These are phyloP conservation scores for Nymphalis polychloros DNA, from an alignment of 2,888 invertebrate genomes.

Conservation along the genomic window DNA sequence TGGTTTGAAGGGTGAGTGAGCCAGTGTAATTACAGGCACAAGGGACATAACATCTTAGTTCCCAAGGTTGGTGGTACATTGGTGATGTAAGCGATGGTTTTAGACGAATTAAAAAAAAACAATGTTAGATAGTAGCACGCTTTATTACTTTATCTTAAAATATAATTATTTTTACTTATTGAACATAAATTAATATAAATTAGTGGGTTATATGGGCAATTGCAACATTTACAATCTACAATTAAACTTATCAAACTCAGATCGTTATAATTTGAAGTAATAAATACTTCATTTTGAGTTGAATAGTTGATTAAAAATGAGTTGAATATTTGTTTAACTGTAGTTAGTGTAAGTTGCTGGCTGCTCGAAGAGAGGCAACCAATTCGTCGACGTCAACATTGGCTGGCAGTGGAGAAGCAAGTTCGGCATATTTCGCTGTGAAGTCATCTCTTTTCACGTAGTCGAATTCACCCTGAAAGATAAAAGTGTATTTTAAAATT, in stretches of 20 bases:
- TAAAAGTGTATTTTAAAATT: not conserved
- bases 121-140: slow-evolving; percentile 50
- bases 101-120: slow-evolving; percentile 21
- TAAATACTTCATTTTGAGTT: not conserved
- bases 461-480: slow-evolving; percentile 15
- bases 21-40: too few relatives aligned
- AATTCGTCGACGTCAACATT: slow-evolving; percentile 55
- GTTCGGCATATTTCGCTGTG: slow-evolving; percentile 59
- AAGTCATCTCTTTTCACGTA: slow-evolving; percentile 45
- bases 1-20: too few relatives aligned
- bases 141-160: slow-evolving; percentile 51
- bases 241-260: not conserved
- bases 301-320: not conserved
- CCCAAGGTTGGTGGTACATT: too few relatives aligned
- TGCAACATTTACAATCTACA: not conserved
- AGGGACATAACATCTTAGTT: too few relatives aligned
- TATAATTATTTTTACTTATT: not conserved
- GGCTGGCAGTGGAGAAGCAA: slow-evolving; percentile 60
- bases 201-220: slow-evolving; percentile 17
- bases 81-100: too few relatives aligned
- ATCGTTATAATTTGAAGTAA: not conserved
- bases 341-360: slow-evolving; percentile 38
- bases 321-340: slow-evolving; percentile 28
- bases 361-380: slow-evolving; percentile 49
- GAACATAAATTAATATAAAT: not conserved